Evolutionary conservation across 2,113 vertebrate genomes (phyloP).

Genomic region (Neolamprologus hecqui): DNA sequence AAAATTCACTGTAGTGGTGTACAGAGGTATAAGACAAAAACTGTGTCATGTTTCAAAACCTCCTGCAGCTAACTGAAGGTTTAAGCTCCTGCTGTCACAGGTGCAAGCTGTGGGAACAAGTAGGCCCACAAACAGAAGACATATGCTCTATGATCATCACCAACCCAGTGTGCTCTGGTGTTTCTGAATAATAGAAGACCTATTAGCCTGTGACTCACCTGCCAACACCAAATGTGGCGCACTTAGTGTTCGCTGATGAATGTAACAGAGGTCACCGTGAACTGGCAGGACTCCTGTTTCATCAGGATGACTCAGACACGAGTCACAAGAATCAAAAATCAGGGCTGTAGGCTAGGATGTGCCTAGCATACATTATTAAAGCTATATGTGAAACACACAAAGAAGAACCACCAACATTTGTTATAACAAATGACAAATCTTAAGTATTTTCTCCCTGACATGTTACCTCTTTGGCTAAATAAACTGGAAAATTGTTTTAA

Average conservation of each 20-base stretch:
- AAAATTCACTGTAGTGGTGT: background rate
- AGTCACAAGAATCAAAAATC: background rate
- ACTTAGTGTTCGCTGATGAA: background rate
- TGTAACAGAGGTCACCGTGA: background rate
- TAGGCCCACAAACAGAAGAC: background rate
- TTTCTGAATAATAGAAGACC: constrained; percentile 44
- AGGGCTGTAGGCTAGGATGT: background rate
- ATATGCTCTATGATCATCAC: background rate
- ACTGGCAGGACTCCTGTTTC: background rate
- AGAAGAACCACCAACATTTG: background rate
- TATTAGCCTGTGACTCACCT: constrained; percentile 42
- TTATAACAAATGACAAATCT: background rate
- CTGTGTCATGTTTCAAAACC: background rate
- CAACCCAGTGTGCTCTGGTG: background rate
- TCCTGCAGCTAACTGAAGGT: background rate
- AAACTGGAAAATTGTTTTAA: background rate
- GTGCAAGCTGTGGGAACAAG: background rate
- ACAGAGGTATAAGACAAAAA: background rate
- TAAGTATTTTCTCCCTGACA: background rate
- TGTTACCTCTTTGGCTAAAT: background rate
- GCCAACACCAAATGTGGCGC: background rate
- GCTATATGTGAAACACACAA: background rate
- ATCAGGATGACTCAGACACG: background rate
- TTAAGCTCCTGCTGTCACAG: background rate
- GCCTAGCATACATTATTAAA: background rate